phyloP scores from a whole-genome alignment of 2,888 invertebrate genomes.

The Balanococcus diminutus region DNA sequence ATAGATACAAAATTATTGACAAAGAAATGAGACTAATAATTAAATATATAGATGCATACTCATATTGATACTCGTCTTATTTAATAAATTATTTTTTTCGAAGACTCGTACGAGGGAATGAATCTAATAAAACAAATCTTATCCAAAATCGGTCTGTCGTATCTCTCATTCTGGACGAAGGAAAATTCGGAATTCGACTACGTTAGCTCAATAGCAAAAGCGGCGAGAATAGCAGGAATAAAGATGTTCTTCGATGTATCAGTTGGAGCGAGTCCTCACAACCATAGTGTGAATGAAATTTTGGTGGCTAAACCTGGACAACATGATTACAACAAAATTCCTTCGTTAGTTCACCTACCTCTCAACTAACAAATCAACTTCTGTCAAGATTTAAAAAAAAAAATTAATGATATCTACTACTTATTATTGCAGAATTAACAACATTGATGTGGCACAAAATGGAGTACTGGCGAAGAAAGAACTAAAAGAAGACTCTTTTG shows the following conservation, averaged over 20 bases:
- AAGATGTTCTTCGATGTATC: slow-evolving; percentile 1
- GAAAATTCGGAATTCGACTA: slow-evolving; percentile 20
- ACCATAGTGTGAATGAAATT: slow-evolving; percentile 19
- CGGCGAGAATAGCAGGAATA: not conserved
- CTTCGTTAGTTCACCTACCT: not conserved
- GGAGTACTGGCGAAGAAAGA: not conserved
- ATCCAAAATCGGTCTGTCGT: not conserved
- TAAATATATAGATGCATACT: not conserved
- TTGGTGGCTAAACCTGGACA: not conserved
- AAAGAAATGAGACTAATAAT: not conserved
- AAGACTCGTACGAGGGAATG: not conserved
- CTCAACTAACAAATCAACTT: no score
- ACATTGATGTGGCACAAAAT: no score
- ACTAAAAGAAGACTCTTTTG: not conserved
- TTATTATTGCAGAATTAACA: not conserved
- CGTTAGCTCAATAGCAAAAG: not conserved
- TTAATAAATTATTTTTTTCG: not conserved
- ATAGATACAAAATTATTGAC: no score
- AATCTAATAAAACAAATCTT: not conserved
- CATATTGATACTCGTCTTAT: no score
- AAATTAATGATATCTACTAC: not conserved
- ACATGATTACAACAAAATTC: no score
- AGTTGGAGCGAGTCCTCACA: not conserved
- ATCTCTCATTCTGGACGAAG: not conserved
- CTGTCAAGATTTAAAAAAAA: no score